Conservation (phyloP, 2,113 vertebrate genomes). For the Telmatochromis brachygnathus region DNA sequence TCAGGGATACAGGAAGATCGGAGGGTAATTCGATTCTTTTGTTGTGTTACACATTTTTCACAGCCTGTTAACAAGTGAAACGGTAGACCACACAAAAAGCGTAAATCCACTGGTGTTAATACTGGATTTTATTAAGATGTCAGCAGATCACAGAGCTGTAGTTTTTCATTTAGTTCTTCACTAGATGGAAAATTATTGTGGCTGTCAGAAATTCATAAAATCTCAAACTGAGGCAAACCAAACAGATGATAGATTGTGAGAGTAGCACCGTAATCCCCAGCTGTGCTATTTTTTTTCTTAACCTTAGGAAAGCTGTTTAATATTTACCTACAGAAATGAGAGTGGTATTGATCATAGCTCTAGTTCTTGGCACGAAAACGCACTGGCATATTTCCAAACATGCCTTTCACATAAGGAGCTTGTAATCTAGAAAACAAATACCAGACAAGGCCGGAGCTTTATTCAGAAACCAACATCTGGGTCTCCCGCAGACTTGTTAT, state of each 20-base stretch:
- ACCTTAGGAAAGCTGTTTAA: not conserved
- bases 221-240: not conserved
- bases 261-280: not conserved
- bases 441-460: not conserved
- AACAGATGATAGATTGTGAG: not conserved
- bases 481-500: conserved; percentile 16
- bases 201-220: not conserved
- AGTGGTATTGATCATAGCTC: not conserved
- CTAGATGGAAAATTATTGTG: not conserved
- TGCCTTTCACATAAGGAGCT: not conserved
- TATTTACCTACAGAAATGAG: not conserved
- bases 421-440: conserved; percentile 2
- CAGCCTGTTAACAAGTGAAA: not conserved
- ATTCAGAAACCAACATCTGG: not conserved
- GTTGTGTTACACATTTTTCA: not conserved
- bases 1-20: not conserved
- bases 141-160: not conserved
- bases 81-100: not conserved
- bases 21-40: not conserved
- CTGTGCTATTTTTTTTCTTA: not conserved
- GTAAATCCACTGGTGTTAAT: not conserved
- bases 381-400: not conserved
- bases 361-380: not conserved
- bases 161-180: not conserved
- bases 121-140: not conserved